A percentile compares a stretch with the other conserved stretches of the same genome.
phyloP scores from a whole-genome alignment of 1,140 invertebrate genomes.

The Cydia fagiglandana region DNA sequence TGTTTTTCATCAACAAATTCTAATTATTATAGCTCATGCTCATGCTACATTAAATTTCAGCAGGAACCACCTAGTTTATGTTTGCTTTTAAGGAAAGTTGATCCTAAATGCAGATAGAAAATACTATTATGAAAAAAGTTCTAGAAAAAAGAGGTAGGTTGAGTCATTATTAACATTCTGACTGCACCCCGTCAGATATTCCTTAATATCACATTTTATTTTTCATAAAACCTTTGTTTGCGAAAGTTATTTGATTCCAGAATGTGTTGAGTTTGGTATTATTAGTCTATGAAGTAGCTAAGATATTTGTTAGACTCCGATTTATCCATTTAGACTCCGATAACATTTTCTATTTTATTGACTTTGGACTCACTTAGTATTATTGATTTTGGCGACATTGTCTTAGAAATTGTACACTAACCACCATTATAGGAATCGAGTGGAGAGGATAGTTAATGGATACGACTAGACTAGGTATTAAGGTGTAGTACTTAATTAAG shows the following conservation, averaged over 20 bases:
- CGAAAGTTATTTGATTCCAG: background rate
- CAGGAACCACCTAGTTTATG: background rate
- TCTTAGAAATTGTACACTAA: background rate
- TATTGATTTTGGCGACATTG: slow-evolving; percentile 6
- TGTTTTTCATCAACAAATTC: background rate
- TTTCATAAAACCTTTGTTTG: slow-evolving; percentile 25
- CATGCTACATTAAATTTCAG: background rate
- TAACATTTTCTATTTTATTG: slow-evolving; percentile 22
- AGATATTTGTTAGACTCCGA: slow-evolving; percentile 13
- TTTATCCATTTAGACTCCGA: background rate
- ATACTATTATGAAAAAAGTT: slow-evolving; percentile 7
- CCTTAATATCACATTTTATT: slow-evolving; percentile 10
- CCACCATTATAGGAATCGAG: no score
- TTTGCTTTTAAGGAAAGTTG: background rate
- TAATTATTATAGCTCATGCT: background rate
- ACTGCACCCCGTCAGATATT: slow-evolving; percentile 4
- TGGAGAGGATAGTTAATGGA: no score
- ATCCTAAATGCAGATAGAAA: background rate
- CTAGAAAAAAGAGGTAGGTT: background rate
- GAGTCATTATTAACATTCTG: slow-evolving; percentile 21
- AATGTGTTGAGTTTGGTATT: slow-evolving; percentile 22
- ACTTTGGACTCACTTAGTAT: slow-evolving; percentile 1
- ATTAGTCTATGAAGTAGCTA: background rate
- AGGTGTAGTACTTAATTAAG: no score
- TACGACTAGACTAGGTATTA: no score